A percentile compares a stretch with the other conserved stretches of the same genome.
phyloP scores from a whole-genome alignment of 2,888 invertebrate genomes.

The Drosophila quinaria region DNA sequence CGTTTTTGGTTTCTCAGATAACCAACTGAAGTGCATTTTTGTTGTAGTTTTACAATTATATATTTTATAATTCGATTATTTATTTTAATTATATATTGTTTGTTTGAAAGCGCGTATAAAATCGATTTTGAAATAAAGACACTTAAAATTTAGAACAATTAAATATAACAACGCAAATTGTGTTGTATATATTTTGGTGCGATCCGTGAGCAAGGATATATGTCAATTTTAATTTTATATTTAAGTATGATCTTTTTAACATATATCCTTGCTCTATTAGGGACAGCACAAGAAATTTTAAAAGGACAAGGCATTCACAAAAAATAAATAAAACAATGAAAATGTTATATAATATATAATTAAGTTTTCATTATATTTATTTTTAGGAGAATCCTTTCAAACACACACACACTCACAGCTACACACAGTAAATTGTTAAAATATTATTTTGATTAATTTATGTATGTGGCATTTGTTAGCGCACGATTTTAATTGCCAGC shows the following conservation, averaged over 20 bases:
- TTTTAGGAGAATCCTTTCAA: slow-evolving; percentile 36
- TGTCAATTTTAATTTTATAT: neutral
- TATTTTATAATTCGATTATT: slow-evolving; percentile 19
- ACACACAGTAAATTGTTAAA: slow-evolving; percentile 12
- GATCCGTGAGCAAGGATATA: slow-evolving; percentile 60
- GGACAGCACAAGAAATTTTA: slow-evolving; percentile 15
- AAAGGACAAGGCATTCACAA: slow-evolving; percentile 57
- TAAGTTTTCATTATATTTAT: slow-evolving; percentile 7
- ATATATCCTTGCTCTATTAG: slow-evolving; percentile 64
- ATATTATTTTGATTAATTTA: slow-evolving; percentile 26
- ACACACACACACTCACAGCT: slow-evolving; percentile 10
- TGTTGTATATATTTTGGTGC: slow-evolving; percentile 30
- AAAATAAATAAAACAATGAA: slow-evolving; percentile 13
- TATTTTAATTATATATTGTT: slow-evolving; percentile 1
- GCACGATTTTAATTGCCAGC: slow-evolving; percentile 73
- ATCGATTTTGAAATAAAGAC: slow-evolving; percentile 83
- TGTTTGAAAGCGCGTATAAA: slow-evolving; percentile 30
- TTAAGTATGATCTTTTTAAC: neutral
- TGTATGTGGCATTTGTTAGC: slow-evolving; percentile 53
- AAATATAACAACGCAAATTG: slow-evolving; percentile 60
- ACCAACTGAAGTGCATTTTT: slow-evolving; percentile 85
- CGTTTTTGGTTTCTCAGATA: slow-evolving; percentile 82
- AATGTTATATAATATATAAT: slow-evolving; percentile 49
- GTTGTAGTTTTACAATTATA: slow-evolving; percentile 33
- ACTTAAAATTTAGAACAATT: slow-evolving; percentile 84